Conservation (phyloP, 2,888 invertebrate genomes). For the Dolomedes plantarius region DNA sequence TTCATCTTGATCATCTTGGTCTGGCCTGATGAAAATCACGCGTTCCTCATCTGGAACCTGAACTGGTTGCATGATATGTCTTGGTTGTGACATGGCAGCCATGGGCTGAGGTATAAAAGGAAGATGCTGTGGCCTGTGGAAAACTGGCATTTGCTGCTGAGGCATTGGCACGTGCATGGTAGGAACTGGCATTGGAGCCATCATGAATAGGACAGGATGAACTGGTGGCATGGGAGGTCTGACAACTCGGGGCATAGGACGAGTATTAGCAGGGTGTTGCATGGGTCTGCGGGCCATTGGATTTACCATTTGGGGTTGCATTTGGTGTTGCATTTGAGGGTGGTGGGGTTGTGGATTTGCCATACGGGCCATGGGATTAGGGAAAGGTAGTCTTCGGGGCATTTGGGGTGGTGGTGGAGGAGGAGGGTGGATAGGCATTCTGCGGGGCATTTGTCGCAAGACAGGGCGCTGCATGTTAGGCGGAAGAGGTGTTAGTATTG, state of each 20-base stretch:
- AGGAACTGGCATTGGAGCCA: conserved; percentile 51
- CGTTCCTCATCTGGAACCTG: conserved; percentile 49
- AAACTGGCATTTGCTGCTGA: conserved; percentile 54
- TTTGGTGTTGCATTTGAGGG: no score
- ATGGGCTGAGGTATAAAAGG: conserved; percentile 22
- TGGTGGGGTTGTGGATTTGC: conserved; percentile 18
- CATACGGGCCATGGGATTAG: conserved; percentile 42
- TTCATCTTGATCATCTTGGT: conserved; percentile 55
- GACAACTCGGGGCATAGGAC: conserved; percentile 37
- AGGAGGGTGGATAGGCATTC: conserved; percentile 50
- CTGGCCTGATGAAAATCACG: conserved; percentile 50
- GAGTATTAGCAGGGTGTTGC: conserved; percentile 30
- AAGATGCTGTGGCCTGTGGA: conserved; percentile 43
- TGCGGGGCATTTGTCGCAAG: conserved; percentile 59
- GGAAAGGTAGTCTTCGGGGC: conserved; percentile 34
- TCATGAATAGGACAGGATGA: conserved; percentile 60
- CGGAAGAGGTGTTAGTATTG: conserved; percentile 56
- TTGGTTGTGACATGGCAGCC: conserved; percentile 25
- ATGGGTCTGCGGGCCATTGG: conserved; percentile 45
- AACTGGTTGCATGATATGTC: conserved; percentile 32
- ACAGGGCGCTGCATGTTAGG: conserved; percentile 56
- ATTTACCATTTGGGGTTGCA: conserved; percentile 37
- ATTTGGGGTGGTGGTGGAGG: conserved; percentile 36
- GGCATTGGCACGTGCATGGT: conserved; percentile 59
- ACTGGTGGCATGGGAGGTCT: conserved; percentile 65